These are phyloP conservation scores for Myotis daubentonii DNA, from an alignment of 2,797 vertebrate species.

Conservation along the genomic window DNA sequence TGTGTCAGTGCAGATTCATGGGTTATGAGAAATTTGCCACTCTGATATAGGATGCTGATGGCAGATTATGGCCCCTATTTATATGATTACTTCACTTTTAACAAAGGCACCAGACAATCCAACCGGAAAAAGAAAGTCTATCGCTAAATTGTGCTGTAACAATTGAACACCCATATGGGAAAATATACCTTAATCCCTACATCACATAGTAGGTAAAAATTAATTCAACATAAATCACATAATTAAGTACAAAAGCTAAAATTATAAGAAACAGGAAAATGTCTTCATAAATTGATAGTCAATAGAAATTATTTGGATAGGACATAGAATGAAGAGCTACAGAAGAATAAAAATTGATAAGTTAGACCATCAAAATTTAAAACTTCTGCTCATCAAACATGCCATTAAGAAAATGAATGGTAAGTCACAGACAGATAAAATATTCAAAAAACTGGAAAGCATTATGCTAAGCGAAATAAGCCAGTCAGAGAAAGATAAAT, in stretches of 20 bases:
- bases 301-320: background rate
- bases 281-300: background rate
- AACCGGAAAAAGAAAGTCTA: background rate
- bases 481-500: too few relatives aligned
- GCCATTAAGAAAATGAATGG: background rate
- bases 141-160: background rate
- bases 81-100: background rate
- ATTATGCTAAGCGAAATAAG: too few relatives aligned
- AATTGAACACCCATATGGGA: background rate
- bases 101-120: background rate
- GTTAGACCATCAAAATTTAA: conserved; percentile 15
- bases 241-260: background rate
- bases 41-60: background rate
- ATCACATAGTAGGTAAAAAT: background rate
- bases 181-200: background rate
- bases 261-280: background rate
- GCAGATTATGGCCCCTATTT: background rate
- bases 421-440: background rate
- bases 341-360: background rate
- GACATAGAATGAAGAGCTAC: background rate
- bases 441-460: background rate
- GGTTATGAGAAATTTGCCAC: background rate
- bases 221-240: background rate
- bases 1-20: background rate
- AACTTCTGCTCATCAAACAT: background rate